These are phyloP conservation scores for Rhinogobius similis DNA, from an alignment of 2,113 vertebrate genomes.

Conservation along the genomic window DNA sequence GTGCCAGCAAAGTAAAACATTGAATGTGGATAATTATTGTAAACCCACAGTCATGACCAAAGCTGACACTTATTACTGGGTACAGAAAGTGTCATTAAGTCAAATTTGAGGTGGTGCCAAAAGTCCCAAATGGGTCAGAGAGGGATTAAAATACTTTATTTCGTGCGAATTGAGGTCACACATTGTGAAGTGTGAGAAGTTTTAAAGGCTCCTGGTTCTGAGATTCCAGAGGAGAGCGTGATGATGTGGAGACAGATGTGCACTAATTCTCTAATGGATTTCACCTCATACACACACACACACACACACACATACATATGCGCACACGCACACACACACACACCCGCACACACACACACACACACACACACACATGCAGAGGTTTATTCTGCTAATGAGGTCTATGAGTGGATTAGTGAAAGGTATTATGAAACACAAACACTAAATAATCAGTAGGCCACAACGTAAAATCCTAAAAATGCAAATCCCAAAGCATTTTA, in stretches of 20 bases:
- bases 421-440: slow-evolving; percentile 23
- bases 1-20: background rate
- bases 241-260: slow-evolving; percentile 48
- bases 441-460: slow-evolving; percentile 19
- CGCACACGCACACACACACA: too few relatives aligned
- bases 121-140: slow-evolving; percentile 21
- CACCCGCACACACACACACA: too few relatives aligned
- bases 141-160: slow-evolving; percentile 13
- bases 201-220: slow-evolving; percentile 24
- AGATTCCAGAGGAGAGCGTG: slow-evolving; percentile 16
- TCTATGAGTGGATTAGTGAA: slow-evolving; percentile 38
- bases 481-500: background rate
- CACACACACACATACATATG: background rate
- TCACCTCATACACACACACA: slow-evolving; percentile 7
- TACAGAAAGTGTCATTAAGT: background rate
- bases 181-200: background rate
- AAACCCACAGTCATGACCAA: background rate
- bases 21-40: background rate
- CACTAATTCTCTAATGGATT: slow-evolving; percentile 65
- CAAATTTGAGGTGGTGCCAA: slow-evolving; percentile 1
- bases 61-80: background rate
- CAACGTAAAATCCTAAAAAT: background rate
- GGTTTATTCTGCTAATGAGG: slow-evolving; percentile 12
- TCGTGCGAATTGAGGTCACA: slow-evolving; percentile 24
- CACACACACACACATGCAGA: slow-evolving; percentile 4